A percentile compares a stretch with the other conserved stretches of the same genome.
phyloP scores from a whole-genome alignment of 2,888 invertebrate species.

The Heliconius aoede region DNA sequence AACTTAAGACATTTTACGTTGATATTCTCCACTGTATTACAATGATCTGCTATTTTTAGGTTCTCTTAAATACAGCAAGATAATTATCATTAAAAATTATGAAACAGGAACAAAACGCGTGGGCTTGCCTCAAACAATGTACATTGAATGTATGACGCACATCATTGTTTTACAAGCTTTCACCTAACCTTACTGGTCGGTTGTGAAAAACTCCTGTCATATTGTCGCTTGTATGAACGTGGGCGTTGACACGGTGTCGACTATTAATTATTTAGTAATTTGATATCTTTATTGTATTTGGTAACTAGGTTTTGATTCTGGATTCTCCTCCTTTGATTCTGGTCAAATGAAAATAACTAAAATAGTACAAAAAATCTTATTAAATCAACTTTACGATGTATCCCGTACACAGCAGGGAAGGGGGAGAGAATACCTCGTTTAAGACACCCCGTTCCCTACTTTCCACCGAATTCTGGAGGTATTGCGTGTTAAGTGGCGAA shows the following conservation, averaged over 20 bases:
- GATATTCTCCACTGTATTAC: background rate
- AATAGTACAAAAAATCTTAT: too few relatives aligned
- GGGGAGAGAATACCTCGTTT: too few relatives aligned
- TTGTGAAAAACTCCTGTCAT: constrained; percentile 60
- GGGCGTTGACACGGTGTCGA: constrained; percentile 3
- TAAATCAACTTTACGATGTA: too few relatives aligned
- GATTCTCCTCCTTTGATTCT: background rate
- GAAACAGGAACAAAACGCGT: constrained; percentile 23
- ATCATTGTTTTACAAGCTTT: constrained; percentile 70
- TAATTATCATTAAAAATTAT: constrained; percentile 23
- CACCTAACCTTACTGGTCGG: constrained; percentile 68
- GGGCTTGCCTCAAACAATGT: constrained; percentile 55
- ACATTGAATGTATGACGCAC: constrained; percentile 57
- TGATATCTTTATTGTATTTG: constrained; percentile 2
- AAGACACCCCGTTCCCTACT: too few relatives aligned
- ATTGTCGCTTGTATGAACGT: constrained; percentile 15
- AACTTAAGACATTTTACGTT: too few relatives aligned
- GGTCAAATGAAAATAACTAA: background rate
- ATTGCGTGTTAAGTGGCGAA: too few relatives aligned
- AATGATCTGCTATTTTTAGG: background rate
- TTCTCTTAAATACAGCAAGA: background rate
- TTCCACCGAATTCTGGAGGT: too few relatives aligned
- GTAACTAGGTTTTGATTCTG: background rate
- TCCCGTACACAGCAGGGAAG: too few relatives aligned
- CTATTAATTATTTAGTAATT: constrained; percentile 15